These are phyloP conservation scores for Acleris holmiana DNA, from an alignment of 2,888 invertebrate species.

Conservation along the genomic window DNA sequence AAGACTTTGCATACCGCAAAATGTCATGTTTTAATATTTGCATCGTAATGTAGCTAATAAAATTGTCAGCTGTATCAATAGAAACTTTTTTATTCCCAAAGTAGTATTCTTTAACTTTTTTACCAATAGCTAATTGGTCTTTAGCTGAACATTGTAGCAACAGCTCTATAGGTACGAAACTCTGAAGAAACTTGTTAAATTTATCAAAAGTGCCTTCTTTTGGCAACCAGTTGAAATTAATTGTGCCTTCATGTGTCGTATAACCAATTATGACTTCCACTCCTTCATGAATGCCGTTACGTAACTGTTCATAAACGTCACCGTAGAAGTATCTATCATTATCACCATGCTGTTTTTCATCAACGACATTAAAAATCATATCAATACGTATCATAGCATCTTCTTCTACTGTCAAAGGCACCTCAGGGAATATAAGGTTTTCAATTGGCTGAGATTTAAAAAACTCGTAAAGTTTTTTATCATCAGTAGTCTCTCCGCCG, in stretches of 20 bases:
- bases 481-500: constrained; percentile 31
- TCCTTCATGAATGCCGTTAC: constrained; percentile 64
- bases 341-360: constrained; percentile 36
- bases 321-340: constrained; percentile 40
- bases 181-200: constrained; percentile 33
- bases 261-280: constrained; percentile 87
- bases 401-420: constrained; percentile 31
- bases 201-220: constrained; percentile 25
- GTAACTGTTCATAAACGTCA: constrained; percentile 52
- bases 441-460: constrained; percentile 35
- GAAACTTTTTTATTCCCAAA: constrained; percentile 31
- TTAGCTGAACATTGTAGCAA: constrained; percentile 19
- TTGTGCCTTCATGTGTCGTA: constrained; percentile 54
- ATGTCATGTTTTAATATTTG: constrained; percentile 26
- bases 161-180: constrained; percentile 33
- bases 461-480: constrained; percentile 38
- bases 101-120: constrained; percentile 38
- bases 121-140: constrained; percentile 35
- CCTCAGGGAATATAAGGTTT: constrained; percentile 19
- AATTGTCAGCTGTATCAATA: constrained; percentile 16
- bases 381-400: constrained; percentile 1
- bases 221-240: constrained; percentile 5
- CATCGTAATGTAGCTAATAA: constrained; percentile 27
- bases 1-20: constrained; percentile 31
- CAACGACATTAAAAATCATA: constrained; percentile 19